These are phyloP conservation scores for Spermophilus dauricus DNA, from an alignment of 2,113 vertebrate species.

Conservation along the genomic window DNA sequence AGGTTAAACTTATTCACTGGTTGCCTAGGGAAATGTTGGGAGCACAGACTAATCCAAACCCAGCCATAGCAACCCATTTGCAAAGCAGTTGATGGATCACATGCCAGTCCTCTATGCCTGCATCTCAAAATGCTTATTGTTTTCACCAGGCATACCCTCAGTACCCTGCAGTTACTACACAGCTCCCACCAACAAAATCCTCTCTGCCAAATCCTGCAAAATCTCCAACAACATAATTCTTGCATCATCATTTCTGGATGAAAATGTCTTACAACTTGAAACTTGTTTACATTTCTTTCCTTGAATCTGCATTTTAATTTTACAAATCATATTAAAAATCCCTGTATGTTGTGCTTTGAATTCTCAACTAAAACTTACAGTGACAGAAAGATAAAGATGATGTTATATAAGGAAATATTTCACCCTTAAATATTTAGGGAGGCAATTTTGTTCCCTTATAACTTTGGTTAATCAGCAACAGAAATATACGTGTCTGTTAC, in stretches of 20 bases:
- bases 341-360: neutral
- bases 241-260: neutral
- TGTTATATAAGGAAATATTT: neutral
- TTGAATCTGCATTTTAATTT: conserved; percentile 29
- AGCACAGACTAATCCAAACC: neutral
- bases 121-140: neutral
- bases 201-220: neutral
- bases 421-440: conserved; percentile 44
- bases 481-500: neutral
- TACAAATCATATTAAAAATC: neutral
- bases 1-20: neutral
- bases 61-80: neutral
- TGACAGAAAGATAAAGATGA: neutral
- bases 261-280: neutral
- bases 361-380: neutral
- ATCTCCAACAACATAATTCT: neutral
- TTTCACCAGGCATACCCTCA: neutral
- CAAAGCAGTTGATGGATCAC: neutral
- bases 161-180: neutral
- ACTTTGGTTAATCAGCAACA: neutral
- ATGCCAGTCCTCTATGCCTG: neutral
- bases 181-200: neutral
- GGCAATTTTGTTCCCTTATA: conserved; percentile 2
- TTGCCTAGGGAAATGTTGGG: neutral
- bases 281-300: neutral